Base-by-base conservation (phyloP, 2,113 vertebrate species). In the Lonchura striata region DNA sequence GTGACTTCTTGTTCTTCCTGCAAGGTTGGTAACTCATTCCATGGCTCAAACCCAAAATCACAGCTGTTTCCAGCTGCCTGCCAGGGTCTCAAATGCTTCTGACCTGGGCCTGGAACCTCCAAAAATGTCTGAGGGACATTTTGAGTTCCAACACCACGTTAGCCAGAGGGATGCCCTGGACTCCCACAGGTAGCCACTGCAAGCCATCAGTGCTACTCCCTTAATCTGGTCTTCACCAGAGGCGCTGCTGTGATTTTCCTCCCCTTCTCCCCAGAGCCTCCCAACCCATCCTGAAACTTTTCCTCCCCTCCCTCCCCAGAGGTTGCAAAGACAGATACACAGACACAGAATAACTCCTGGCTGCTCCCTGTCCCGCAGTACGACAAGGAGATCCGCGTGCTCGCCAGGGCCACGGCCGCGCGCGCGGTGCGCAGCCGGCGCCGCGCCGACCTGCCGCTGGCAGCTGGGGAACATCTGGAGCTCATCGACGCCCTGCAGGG, bases 391-490 rank as follows among this genome's bases (percentile, higher is more conserved):
- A 98, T 98, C 68, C 82, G 9, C 0, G 93, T 98, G 59, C 92
- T 98, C 39, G 96, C 86, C 90, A 97, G 27, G 16, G 98, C 98
- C 71, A 91, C 94, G 1, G 97, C 95, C 0, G 42, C 35, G 42
- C 42, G 93, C 74, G 96, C 97, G 0, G 94, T 95, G 35, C 86
- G 91, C 68, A 96, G 97, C 66, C 89, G 50, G 80, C 92, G 97
- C 20, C 95, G 81, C 42, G 84, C 64, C 1, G 97, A 98, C 54
- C 97, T 98, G 31, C 87, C 95, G 3, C 47, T 98, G 75, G 94
- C 92, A 16, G 95, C 97, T 41, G 97, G 98, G 20, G 98, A 98
- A 35, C 96, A 96, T 54, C 96, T 98, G 91, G 97, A 98, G 0
- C 87, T 98, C 16, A 98, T 98, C 4, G 97, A 98, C n/a, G 65